Percentiles rank a stretch among this genome's conserved stretches.
These are phyloP conservation scores for Drosophila limbata DNA, from an alignment of 2,888 invertebrate genomes.

Conservation along the genomic window DNA sequence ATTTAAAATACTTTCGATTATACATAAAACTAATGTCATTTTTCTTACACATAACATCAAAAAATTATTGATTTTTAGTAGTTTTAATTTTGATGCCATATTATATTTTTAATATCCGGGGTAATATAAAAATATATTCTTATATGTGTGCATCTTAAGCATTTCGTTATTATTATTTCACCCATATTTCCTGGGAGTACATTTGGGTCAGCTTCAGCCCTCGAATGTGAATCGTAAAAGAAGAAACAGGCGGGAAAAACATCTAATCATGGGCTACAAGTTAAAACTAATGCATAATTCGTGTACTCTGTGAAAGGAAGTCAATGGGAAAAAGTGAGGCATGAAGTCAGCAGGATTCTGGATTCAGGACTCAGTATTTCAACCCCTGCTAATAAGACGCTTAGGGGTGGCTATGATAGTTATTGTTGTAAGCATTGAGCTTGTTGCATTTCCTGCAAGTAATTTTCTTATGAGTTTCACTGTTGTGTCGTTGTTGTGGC, in stretches of 20 bases:
- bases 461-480: constrained; percentile 78
- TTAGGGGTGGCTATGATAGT: constrained; percentile 46
- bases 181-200: constrained; percentile 19
- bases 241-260: constrained; percentile 15
- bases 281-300: constrained; percentile 77
- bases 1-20: no score
- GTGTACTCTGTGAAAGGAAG: constrained; percentile 55
- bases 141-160: no score
- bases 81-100: no score
- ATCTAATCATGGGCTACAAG: constrained; percentile 68
- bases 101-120: no score
- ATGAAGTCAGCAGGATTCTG: constrained; percentile 45
- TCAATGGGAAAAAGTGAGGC: constrained; percentile 38
- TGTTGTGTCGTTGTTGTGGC: constrained; percentile 26
- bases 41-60: no score
- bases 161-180: constrained; percentile 9
- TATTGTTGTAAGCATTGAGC: constrained; percentile 38
- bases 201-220: constrained; percentile 54
- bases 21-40: no score
- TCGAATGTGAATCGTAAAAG: constrained; percentile 14
- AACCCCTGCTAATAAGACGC: constrained; percentile 45
- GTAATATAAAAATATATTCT: no score
- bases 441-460: constrained; percentile 80
- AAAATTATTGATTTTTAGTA: no score
- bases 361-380: constrained; percentile 14